These are phyloP conservation scores for Heteropelma amictum DNA, from an alignment of 2,888 invertebrate genomes.

Conservation along the genomic window DNA sequence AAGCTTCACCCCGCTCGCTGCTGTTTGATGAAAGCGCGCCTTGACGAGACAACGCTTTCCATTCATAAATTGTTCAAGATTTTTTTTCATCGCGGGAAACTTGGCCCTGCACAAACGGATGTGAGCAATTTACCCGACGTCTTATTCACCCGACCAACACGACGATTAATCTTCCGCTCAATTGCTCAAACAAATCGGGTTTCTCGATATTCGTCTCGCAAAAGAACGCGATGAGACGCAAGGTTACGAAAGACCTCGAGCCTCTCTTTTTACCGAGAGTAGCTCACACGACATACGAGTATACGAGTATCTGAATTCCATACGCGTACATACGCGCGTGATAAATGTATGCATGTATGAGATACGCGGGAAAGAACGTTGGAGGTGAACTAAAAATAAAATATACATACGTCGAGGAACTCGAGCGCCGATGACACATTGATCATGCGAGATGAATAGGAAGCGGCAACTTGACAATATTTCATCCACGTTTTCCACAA, in stretches of 20 bases:
- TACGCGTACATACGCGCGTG: neutral
- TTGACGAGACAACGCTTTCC: neutral
- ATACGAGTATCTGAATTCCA: neutral
- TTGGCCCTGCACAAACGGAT: neutral
- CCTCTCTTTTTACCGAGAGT: too few species aligned
- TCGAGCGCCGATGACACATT: too few species aligned
- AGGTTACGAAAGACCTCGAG: conserved; percentile 19
- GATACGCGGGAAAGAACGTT: conserved; percentile 9
- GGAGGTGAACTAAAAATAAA: conserved; percentile 45
- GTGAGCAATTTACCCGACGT: conserved; percentile 30
- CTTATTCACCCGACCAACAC: conserved; percentile 6
- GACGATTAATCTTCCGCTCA: conserved; percentile 35
- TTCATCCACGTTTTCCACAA: too few species aligned
- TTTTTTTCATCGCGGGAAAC: neutral
- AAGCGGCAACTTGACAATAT: too few species aligned
- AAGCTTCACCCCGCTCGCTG: too few species aligned
- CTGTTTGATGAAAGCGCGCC: too few species aligned
- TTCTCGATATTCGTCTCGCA: conserved; percentile 27
- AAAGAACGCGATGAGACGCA: conserved; percentile 31
- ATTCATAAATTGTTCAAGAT: neutral
- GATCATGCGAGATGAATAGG: too few species aligned
- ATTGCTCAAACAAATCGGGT: conserved; percentile 27
- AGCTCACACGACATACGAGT: neutral
- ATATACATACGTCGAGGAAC: conserved; percentile 12
- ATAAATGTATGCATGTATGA: neutral